These are phyloP conservation scores for Zaprionus lineosus DNA, from an alignment of 2,888 invertebrate species.

Conservation along the genomic window DNA sequence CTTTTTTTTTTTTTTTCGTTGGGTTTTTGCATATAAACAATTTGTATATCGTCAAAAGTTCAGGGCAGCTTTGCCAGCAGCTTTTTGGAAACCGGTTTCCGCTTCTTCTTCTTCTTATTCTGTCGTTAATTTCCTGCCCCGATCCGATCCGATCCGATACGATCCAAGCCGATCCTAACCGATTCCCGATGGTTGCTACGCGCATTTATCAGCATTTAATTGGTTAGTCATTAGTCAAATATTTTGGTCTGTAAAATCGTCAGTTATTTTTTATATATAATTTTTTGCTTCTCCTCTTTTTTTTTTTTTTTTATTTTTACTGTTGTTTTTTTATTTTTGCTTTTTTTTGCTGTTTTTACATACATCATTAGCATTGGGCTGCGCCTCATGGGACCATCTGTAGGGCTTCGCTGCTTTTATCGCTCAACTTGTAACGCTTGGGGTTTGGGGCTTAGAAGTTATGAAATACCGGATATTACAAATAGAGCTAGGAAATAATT, in stretches of 20 bases:
- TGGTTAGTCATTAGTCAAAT: slow-evolving; percentile 75
- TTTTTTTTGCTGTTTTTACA: too few relatives aligned
- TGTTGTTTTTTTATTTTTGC: background rate
- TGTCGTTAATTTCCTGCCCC: slow-evolving; percentile 26
- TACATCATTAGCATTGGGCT: too few relatives aligned
- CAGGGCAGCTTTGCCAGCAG: slow-evolving; percentile 7
- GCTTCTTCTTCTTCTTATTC: slow-evolving; percentile 22
- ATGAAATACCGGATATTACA: slow-evolving; percentile 41
- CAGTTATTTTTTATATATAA: slow-evolving; percentile 20
- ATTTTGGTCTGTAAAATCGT: slow-evolving; percentile 48
- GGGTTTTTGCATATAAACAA: too few relatives aligned
- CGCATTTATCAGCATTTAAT: slow-evolving; percentile 65
- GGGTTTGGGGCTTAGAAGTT: slow-evolving; percentile 22
- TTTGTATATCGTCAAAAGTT: too few relatives aligned
- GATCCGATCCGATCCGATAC: slow-evolving; percentile 8
- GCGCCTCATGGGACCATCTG: too few relatives aligned
- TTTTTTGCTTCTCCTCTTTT: background rate
- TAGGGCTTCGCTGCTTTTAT: slow-evolving; percentile 15
- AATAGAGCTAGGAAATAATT: slow-evolving; percentile 21
- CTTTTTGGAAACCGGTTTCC: slow-evolving; percentile 30
- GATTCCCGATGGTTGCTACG: slow-evolving; percentile 12
- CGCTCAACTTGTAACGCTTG: background rate
- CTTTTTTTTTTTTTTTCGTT: slow-evolving; percentile 2
- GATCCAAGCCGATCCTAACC: background rate
- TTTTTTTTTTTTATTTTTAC: background rate